Percentiles rank a stretch among this genome's conserved stretches.
Evolutionary conservation across 2,113 vertebrate genomes (phyloP).

Genomic region (Polyodon spathula): DNA sequence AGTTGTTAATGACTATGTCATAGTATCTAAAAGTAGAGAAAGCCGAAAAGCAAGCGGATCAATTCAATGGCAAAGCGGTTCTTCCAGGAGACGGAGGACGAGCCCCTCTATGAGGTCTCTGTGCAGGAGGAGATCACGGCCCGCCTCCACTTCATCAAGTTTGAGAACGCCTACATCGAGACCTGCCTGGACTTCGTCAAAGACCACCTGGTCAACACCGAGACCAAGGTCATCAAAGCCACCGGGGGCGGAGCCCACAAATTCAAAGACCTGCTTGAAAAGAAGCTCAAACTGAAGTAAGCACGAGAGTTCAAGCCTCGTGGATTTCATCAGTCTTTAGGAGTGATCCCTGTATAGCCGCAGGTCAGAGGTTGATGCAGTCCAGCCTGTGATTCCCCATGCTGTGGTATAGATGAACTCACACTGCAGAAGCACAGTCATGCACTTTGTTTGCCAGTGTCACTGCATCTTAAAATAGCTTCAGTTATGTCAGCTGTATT

Average conservation of each 20-base stretch:
- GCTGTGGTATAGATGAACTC: too few relatives aligned
- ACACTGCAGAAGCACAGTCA: too few relatives aligned
- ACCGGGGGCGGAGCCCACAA: slow-evolving; percentile 94
- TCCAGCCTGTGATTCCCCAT: too few relatives aligned
- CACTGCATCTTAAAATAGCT: too few relatives aligned
- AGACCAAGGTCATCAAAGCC: slow-evolving; percentile 96
- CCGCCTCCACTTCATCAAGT: slow-evolving; percentile 93
- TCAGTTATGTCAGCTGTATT: too few relatives aligned
- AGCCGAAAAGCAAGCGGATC: too few relatives aligned
- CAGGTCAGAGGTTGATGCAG: too few relatives aligned
- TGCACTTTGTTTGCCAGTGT: too few relatives aligned
- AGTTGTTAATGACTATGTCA: too few relatives aligned
- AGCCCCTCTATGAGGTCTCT: slow-evolving; percentile 86
- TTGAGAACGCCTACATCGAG: slow-evolving; percentile 94
- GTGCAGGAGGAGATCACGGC: slow-evolving; percentile 91
- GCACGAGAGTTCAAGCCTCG: slow-evolving; percentile 34
- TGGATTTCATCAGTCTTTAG: too few relatives aligned
- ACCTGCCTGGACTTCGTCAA: slow-evolving; percentile 95
- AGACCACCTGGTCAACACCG: slow-evolving; percentile 92
- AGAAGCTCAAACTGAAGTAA: slow-evolving; percentile 86
- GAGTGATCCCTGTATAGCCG: too few relatives aligned
- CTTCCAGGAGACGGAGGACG: slow-evolving; percentile 66
- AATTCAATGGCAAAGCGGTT: neutral
- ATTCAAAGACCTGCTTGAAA: slow-evolving; percentile 93
- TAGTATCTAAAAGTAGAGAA: too few relatives aligned